phyloP scores from a whole-genome alignment of 1,140 invertebrate species.

The Oscheius sp. region DNA sequence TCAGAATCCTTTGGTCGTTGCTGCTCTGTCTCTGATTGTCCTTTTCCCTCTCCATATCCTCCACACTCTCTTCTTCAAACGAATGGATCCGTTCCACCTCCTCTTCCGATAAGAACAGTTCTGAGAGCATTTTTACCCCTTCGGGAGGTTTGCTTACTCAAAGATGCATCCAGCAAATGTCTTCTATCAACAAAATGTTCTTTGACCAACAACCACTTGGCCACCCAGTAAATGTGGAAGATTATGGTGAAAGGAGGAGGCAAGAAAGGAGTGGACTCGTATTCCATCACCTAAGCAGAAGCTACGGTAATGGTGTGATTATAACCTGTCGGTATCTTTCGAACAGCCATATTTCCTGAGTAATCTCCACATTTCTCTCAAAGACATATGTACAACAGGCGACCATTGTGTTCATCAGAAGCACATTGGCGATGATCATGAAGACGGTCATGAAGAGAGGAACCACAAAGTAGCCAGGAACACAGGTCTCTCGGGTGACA shows the following conservation, averaged over 20 bases:
- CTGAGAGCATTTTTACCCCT: slow-evolving; percentile 50
- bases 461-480: slow-evolving; percentile 30
- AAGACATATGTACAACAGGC: slow-evolving; percentile 98
- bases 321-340: slow-evolving; percentile 81
- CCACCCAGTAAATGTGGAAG: slow-evolving; percentile 80
- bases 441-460: slow-evolving; percentile 68
- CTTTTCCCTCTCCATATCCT: slow-evolving; percentile 62
- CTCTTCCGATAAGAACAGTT: slow-evolving; percentile 85
- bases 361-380: slow-evolving; percentile 86
- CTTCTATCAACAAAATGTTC: slow-evolving; percentile 29
- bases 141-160: slow-evolving; percentile 11
- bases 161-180: slow-evolving; percentile 17
- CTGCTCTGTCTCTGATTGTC: slow-evolving; percentile 42
- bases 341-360: slow-evolving; percentile 97
- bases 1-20: slow-evolving; percentile 46
- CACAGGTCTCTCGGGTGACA: slow-evolving; percentile 24
- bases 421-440: slow-evolving; percentile 88
- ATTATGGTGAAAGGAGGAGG: slow-evolving; percentile 88
- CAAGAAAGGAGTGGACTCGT: slow-evolving; percentile 89
- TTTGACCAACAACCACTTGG: slow-evolving; percentile 69
- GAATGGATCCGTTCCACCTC: slow-evolving; percentile 88
- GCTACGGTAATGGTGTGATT: too few relatives aligned
- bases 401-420: slow-evolving; percentile 93
- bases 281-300: slow-evolving; percentile 79
- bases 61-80: slow-evolving; percentile 93